Base-by-base conservation (phyloP, 2,888 invertebrate species). In the Ariolimax columbianus region DNA sequence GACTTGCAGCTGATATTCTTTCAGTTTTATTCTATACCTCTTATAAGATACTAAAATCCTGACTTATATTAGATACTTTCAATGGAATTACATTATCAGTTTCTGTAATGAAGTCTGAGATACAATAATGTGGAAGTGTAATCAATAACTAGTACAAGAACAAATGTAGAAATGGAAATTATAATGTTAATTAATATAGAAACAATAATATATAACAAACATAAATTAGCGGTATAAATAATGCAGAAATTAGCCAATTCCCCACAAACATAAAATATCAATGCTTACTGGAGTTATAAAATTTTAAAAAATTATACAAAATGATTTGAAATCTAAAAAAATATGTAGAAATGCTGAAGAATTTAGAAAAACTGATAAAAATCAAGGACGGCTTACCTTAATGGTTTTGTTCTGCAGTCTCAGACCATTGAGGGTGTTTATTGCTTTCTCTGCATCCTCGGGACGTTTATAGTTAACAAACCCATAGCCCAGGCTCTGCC, bases 381-480 rank as follows among this genome's bases (percentile, higher is more conserved):
- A 77, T 38, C 30, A 47, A 14, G 0, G 55, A 55, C 11, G n/a
- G 51, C 81, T 78, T 90, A 92, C 92, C 96, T 99, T 99, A 93
- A 99, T 99, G 77, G 99, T 99, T 96, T 99, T 99, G 95, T 99
- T 99, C 95, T 99, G 99, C 91, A 99, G 96, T 89, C 99, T 96
- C 91, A 99, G 96, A 88, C 99, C 99, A 95, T 99, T 99, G 91
- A 99, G 96, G 85, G 98, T 98, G 95, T 97, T 97, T 94, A 99
- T 99, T 88, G 99, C 99, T 95, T 99, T 99, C 94, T 98, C 98
- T 87, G 99, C 99, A 95, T 99, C 99, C 95, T 98, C 98, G 83
- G 98, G 96, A 90, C 98, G 96, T 94, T 98, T 97, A 95, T 99
- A 99, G 96, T 99, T 99, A 93, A 99, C 99, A 95, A 99, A 99